Evolutionary conservation across 1,140 invertebrate genomes (phyloP), one percentile per base, ranked within the genome.

Genomic region (Hycleus phaleratus): DNA sequence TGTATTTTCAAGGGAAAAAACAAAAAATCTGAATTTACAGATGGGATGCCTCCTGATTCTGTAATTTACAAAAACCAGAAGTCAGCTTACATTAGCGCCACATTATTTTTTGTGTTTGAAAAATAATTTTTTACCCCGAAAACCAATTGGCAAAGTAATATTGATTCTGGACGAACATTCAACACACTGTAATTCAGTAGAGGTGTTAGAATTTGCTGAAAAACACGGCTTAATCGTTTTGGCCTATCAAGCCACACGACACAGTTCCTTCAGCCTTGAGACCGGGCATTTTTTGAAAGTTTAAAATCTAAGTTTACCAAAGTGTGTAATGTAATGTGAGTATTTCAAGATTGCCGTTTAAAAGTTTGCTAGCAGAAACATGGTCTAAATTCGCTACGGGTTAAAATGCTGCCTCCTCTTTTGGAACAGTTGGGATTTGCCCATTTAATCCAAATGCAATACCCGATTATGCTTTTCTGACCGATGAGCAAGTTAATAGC

Each of bases 21-120:
- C 70, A 47, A 72, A 70, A 63, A 57, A 49, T n/a, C 62, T 5
- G 66, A 73, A 56, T 70, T 48, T 38, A 10, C 26, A 46, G n/a
- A 38, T 11, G n/a, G 38, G n/a, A 26, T 38, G 26, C 7, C 24
- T 46, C 10, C 53, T 10, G 53, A 45, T 46, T 55, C 53, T 8
- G 46, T 46, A 38, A 10, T 55, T 10, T 46, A 26, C 12, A 38
- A 46, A 44, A 46, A 24, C 38, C 12, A 46, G 7, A 55, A 55
- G 25, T 55, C 49, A 12, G 38, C 53, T 3, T 55, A 55, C 26
- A 55, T 46, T 18, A 1, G 18, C 18, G 2, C 18, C 5, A 55
- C 53, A 39, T 46, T 55, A 26, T 46, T 47, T 46, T 47, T 46
- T n/a, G 38, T 55, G 7, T 26, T 26, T 55, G 12, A 55, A 55